A percentile compares a stretch with the other conserved stretches of the same genome.
Evolutionary conservation across 2,113 vertebrate genomes (phyloP).

Genomic region (Aphelocoma coerulescens): DNA sequence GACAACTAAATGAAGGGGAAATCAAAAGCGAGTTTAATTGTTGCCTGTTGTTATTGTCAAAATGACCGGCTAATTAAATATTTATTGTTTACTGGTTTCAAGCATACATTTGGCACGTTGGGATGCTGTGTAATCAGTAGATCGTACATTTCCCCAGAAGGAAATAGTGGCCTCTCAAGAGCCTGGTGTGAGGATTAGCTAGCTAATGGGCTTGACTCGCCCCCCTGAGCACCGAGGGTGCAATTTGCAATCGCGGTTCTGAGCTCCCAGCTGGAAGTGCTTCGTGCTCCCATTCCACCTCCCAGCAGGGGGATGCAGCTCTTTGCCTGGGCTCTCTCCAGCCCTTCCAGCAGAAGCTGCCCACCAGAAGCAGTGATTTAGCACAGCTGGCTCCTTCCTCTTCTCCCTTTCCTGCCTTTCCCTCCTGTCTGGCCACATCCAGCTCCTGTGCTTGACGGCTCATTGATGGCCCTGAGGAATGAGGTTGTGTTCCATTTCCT

Average conservation of each 20-base stretch:
- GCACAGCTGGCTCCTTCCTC: not conserved
- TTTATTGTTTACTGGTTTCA: conserved; percentile 63
- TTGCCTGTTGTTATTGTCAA: conserved; percentile 47
- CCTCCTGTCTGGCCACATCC: not conserved
- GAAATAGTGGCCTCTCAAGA: conserved; percentile 35
- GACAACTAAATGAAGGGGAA: conserved; percentile 53
- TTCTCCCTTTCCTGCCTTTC: not conserved
- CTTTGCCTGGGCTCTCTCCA: not conserved
- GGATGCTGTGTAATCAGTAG: conserved; percentile 47
- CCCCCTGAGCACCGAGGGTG: not conserved
- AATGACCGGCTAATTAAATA: conserved; percentile 65
- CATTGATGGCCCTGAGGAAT: not conserved
- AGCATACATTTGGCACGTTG: conserved; percentile 33
- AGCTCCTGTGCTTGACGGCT: not conserved
- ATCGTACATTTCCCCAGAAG: conserved; percentile 35
- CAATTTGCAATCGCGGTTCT: not conserved
- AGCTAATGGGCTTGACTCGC: conserved; percentile 20
- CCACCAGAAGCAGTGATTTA: not conserved
- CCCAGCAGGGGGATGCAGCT: not conserved
- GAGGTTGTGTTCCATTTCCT: not conserved
- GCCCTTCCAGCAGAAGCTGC: conserved; percentile 11
- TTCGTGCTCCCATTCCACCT: not conserved
- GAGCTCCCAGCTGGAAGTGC: conserved; percentile 16
- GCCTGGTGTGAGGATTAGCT: conserved; percentile 49
- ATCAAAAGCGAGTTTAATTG: conserved; percentile 60